Conservation (phyloP, 2,113 vertebrate species). For the Myodes glareolus region DNA sequence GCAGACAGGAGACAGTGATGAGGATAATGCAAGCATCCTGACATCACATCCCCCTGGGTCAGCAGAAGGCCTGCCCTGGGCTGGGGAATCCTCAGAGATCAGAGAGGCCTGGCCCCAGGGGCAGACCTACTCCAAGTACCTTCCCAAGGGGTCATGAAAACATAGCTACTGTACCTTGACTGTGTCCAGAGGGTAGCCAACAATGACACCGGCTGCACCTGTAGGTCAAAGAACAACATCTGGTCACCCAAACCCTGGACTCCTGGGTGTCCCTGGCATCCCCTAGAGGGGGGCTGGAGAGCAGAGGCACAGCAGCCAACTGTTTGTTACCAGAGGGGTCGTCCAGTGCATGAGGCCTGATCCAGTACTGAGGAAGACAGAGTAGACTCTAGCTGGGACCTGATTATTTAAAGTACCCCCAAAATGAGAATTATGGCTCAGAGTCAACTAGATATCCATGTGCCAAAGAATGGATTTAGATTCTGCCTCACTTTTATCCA, state of each 20-base stretch:
- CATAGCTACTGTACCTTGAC: slow-evolving; percentile 85
- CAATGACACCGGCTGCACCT: slow-evolving; percentile 88
- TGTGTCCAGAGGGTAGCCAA: slow-evolving; percentile 89
- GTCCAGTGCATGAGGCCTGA: background rate
- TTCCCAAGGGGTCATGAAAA: background rate
- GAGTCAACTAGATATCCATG: background rate
- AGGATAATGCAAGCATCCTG: background rate
- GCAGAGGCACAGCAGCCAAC: background rate
- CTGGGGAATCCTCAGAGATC: background rate
- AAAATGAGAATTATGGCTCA: background rate
- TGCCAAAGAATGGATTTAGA: background rate
- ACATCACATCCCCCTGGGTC: background rate
- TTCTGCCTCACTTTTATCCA: background rate
- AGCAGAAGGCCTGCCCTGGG: background rate
- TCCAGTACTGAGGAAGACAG: background rate
- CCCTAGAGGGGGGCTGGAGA: background rate
- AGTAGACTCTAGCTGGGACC: background rate
- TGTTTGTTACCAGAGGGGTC: background rate
- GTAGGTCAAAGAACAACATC: slow-evolving; percentile 60
- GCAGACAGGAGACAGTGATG: background rate
- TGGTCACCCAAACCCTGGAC: slow-evolving; percentile 35
- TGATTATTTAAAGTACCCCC: background rate
- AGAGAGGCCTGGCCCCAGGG: background rate
- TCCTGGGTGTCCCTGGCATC: background rate
- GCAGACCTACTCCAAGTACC: background rate